Conservation (phyloP, 1,140 invertebrate species). For the Caerostris darwini region DNA sequence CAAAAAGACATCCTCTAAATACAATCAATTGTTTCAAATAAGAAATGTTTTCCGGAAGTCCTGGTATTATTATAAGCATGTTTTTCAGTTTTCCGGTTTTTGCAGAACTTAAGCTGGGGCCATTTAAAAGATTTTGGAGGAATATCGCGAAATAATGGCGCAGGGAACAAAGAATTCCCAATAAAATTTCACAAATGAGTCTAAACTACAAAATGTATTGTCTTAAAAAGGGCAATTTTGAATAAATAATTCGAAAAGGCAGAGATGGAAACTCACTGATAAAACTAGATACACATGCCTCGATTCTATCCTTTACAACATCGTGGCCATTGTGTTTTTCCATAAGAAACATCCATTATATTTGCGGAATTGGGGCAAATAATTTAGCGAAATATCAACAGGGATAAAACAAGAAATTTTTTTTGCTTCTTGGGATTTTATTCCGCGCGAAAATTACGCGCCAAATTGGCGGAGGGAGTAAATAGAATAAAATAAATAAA, state of each 20-base stretch:
- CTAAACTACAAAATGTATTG: constrained; percentile 64
- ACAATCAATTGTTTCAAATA: background rate
- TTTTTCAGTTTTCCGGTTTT: constrained; percentile 9
- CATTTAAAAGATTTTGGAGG: constrained; percentile 30
- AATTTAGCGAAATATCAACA: constrained; percentile 61
- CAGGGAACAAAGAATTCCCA: constrained; percentile 31
- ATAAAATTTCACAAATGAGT: constrained; percentile 41
- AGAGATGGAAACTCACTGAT: constrained; percentile 29
- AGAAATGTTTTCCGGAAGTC: constrained; percentile 16
- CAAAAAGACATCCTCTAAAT: background rate
- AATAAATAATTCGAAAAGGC: constrained; percentile 51
- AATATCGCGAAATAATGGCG: background rate
- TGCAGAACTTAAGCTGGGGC: background rate
- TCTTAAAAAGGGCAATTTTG: constrained; percentile 62
- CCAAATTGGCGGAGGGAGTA: constrained; percentile 3
- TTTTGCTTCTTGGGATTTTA: background rate
- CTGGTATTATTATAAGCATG: background rate
- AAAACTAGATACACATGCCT: constrained; percentile 16
- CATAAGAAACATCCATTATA: constrained; percentile 18
- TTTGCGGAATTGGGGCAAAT: constrained; percentile 70
- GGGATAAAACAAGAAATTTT: constrained; percentile 43
- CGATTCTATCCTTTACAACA: constrained; percentile 54
- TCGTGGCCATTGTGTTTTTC: constrained; percentile 51
- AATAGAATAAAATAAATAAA: constrained; percentile 29
- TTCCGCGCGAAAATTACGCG: constrained; percentile 19